Evolutionary conservation across 1,140 invertebrate species (phyloP).

Genomic region (Brachionus plicatilis): DNA sequence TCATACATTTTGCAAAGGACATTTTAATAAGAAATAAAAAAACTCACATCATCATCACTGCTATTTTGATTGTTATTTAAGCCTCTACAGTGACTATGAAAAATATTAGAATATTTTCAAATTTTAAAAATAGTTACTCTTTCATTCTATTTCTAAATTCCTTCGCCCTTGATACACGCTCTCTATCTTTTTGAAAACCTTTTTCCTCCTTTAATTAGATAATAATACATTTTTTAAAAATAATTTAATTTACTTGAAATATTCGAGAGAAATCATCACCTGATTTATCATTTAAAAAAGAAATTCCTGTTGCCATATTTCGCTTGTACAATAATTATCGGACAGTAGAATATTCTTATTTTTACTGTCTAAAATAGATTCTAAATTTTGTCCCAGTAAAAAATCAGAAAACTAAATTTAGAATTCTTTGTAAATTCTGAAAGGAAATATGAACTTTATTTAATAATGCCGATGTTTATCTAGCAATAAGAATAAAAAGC

Average conservation of each 20-base stretch:
- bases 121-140: neutral
- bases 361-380: neutral
- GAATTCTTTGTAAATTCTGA: neutral
- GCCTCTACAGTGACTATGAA: neutral
- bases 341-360: neutral
- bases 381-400: neutral
- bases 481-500: neutral
- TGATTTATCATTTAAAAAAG: neutral
- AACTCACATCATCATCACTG: constrained; percentile 2
- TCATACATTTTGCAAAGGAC: neutral
- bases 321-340: neutral
- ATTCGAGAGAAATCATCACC: neutral
- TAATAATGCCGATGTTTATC: neutral
- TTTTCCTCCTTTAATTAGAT: neutral
- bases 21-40: neutral
- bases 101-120: neutral
- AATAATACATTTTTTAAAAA: neutral
- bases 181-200: neutral
- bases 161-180: neutral
- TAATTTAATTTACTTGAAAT: neutral
- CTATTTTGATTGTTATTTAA: neutral
- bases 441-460: neutral
- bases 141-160: neutral
- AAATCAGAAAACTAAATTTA: neutral
- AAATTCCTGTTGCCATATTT: neutral